phyloP scores from a whole-genome alignment of 2,797 vertebrate species.

The Lemur catta region DNA sequence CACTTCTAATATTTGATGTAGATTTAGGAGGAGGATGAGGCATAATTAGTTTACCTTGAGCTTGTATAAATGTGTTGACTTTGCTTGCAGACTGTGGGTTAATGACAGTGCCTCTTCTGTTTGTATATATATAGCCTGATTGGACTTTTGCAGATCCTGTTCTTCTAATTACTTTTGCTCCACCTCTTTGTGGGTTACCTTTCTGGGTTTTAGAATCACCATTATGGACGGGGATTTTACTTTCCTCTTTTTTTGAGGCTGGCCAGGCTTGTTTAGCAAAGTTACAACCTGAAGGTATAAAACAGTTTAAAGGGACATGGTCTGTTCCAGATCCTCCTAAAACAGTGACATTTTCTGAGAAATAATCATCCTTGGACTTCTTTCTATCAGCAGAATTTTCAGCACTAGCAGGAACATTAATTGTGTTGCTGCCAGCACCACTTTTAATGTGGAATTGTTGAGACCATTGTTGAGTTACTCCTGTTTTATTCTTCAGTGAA shows the following conservation, averaged over 20 bases:
- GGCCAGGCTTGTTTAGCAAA: slow-evolving; percentile 90
- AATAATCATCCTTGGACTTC: slow-evolving; percentile 76
- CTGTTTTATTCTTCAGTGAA: slow-evolving; percentile 41
- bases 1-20: slow-evolving; percentile 68
- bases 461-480: slow-evolving; percentile 50
- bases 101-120: slow-evolving; percentile 85
- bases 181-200: slow-evolving; percentile 70
- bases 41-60: slow-evolving; percentile 84
- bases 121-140: slow-evolving; percentile 70
- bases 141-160: slow-evolving; percentile 79
- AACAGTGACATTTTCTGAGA: slow-evolving; percentile 61
- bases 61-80: slow-evolving; percentile 82
- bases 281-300: slow-evolving; percentile 79
- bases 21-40: slow-evolving; percentile 87
- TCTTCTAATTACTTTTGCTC: slow-evolving; percentile 81
- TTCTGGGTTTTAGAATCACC: slow-evolving; percentile 81
- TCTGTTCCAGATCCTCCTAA: slow-evolving; percentile 76
- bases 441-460: slow-evolving; percentile 46
- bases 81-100: slow-evolving; percentile 85
- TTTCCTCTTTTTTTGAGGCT: slow-evolving; percentile 85
- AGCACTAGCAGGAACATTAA: slow-evolving; percentile 51
- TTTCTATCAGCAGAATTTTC: slow-evolving; percentile 70
- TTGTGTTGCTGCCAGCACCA: slow-evolving; percentile 39
- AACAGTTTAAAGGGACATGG: slow-evolving; percentile 67
- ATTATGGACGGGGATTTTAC: slow-evolving; percentile 62